Evolutionary conservation across 30 jellyfish, hydroid and myxozoan genomes (phyloP).

Genomic region (Sanderia malayensis): DNA sequence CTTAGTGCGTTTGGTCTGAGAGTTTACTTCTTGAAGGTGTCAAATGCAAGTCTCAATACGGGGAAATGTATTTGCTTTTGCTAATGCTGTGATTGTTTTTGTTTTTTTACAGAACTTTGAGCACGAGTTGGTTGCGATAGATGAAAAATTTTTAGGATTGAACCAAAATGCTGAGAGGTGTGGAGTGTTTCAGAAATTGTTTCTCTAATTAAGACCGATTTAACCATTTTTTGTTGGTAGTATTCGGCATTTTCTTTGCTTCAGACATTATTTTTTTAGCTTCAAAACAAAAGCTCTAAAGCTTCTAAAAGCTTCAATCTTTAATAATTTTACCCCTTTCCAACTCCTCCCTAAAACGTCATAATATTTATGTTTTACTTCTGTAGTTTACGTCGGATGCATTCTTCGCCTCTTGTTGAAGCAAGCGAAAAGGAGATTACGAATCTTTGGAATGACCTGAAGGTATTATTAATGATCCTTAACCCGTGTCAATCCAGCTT

Average conservation of each 20-base stretch:
- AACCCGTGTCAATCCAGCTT: background rate
- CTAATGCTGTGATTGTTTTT: background rate
- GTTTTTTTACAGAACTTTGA: constrained; percentile 39
- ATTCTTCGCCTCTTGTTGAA: constrained; percentile 24
- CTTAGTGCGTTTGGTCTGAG: background rate
- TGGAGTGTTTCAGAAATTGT: background rate
- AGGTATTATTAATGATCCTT: constrained; percentile 13
- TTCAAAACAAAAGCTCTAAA: too few relatives aligned
- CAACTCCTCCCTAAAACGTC: too few relatives aligned
- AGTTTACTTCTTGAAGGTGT: background rate
- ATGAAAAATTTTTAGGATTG: constrained; percentile 23
- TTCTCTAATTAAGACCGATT: background rate
- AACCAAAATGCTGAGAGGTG: constrained; percentile 35
- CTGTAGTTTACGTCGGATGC: constrained; percentile 34
- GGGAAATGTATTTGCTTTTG: constrained; percentile 4
- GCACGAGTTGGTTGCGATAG: constrained; percentile 50
- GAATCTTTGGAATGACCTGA: constrained; percentile 15
- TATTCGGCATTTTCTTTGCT: background rate
- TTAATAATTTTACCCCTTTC: too few relatives aligned
- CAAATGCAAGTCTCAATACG: background rate
- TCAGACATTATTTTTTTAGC: too few relatives aligned
- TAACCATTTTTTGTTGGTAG: background rate
- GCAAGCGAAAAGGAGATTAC: constrained; percentile 20
- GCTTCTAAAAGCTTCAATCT: too few relatives aligned
- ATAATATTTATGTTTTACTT: background rate